Percentiles rank a stretch among this genome's conserved stretches.
phyloP scores from a whole-genome alignment of 1,140 invertebrate species.

The Phocides pigmalion region DNA sequence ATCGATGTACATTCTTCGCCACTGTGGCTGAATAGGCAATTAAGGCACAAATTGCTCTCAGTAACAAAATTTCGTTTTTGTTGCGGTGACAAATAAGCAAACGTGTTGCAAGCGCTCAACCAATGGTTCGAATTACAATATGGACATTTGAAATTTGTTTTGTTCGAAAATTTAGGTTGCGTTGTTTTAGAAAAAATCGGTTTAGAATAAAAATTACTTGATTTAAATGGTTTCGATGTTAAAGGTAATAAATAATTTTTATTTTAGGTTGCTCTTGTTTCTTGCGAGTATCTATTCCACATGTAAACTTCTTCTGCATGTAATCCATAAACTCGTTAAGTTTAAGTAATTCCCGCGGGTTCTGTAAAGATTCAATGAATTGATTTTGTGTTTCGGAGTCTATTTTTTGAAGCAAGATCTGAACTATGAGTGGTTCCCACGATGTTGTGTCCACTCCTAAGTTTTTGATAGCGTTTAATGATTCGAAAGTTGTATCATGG shows the following conservation, averaged over 20 bases:
- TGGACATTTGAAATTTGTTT: too few relatives aligned
- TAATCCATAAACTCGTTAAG: background rate
- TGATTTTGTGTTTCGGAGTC: conserved; percentile 22
- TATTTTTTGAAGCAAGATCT: conserved; percentile 37
- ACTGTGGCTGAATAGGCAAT: conserved; percentile 35
- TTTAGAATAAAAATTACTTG: conserved; percentile 23
- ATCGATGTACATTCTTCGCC: conserved; percentile 36
- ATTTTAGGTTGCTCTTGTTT: background rate
- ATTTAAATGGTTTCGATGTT: conserved; percentile 4
- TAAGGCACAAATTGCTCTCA: conserved; percentile 34
- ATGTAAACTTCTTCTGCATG: background rate
- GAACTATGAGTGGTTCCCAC: conserved; percentile 41
- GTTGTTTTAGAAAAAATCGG: too few relatives aligned
- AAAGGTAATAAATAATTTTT: background rate
- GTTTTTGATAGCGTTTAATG: conserved; percentile 36
- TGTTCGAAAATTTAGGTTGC: too few relatives aligned
- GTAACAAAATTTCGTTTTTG: conserved; percentile 19
- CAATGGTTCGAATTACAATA: too few relatives aligned
- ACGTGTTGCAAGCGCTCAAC: conserved; percentile 38
- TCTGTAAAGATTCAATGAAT: too few relatives aligned
- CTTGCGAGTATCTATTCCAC: conserved; percentile 30
- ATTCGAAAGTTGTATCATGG: conserved; percentile 38
- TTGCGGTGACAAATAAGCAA: conserved; percentile 31
- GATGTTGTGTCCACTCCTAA: conserved; percentile 37
- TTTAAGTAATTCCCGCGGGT: background rate